Conservation (phyloP, 2,113 vertebrate species). For the Lophochroa leadbeateri region DNA sequence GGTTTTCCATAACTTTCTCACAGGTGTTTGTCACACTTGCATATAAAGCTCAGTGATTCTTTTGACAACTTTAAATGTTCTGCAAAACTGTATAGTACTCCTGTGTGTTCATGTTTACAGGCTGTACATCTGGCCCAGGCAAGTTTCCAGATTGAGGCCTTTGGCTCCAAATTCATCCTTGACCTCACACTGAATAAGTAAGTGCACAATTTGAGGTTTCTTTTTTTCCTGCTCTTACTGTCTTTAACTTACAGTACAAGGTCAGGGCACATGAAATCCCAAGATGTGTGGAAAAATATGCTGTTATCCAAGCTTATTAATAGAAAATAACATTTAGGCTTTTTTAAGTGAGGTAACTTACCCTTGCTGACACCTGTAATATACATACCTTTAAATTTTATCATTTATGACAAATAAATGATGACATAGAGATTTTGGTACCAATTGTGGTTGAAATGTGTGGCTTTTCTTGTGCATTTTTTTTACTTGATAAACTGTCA, state of each 20-base stretch:
- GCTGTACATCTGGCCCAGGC: constrained; percentile 91
- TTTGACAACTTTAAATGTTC: neutral
- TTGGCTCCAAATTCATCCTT: constrained; percentile 92
- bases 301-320: neutral
- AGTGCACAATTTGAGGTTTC: constrained; percentile 66
- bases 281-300: neutral
- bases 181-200: constrained; percentile 96
- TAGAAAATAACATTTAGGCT: neutral
- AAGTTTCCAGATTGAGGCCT: constrained; percentile 96
- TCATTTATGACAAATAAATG: neutral
- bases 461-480: neutral
- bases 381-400: neutral
- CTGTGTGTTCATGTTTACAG: constrained; percentile 74
- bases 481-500: neutral
- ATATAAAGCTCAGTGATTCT: neutral
- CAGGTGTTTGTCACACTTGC: neutral
- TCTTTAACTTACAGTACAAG: neutral
- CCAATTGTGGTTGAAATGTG: neutral
- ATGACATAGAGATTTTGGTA: neutral
- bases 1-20: neutral
- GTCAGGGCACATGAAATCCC: neutral
- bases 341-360: neutral
- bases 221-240: neutral
- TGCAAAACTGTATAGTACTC: neutral
- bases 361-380: neutral